phyloP scores from a whole-genome alignment of 1,140 invertebrate genomes.

The Cherax destructor region DNA sequence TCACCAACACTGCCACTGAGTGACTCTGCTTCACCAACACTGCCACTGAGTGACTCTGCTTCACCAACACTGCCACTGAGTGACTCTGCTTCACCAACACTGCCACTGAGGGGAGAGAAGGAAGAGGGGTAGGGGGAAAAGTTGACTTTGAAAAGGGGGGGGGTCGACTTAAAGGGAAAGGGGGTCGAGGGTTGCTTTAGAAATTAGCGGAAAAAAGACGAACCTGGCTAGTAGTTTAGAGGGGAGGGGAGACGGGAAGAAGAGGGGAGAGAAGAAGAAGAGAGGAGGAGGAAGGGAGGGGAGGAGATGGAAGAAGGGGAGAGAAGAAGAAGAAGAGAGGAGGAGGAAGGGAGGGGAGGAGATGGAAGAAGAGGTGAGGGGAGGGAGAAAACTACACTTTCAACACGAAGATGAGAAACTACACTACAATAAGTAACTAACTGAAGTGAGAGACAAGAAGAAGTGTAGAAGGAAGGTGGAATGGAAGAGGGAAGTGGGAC shows the following conservation, averaged over 20 bases:
- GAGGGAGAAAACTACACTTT: too few relatives aligned
- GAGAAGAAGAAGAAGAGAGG: too few relatives aligned
- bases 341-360: background rate
- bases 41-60: too few relatives aligned
- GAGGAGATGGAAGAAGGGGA: background rate
- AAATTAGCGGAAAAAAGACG: slow-evolving; percentile 36
- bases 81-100: too few relatives aligned
- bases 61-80: too few relatives aligned
- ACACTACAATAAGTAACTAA: too few relatives aligned
- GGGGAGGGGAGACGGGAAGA: background rate
- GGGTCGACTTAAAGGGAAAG: too few relatives aligned
- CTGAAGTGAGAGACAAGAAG: background rate
- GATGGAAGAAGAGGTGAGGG: background rate
- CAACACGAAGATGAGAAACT: too few relatives aligned
- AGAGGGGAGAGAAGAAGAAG: background rate
- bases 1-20: too few relatives aligned
- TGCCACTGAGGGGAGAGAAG: too few relatives aligned
- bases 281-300: background rate
- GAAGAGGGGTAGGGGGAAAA: too few relatives aligned
- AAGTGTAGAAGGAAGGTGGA: background rate
- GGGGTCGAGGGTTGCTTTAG: slow-evolving; percentile 18
- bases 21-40: too few relatives aligned
- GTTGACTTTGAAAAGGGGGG: background rate
- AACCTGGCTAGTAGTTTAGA: background rate
- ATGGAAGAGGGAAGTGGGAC: background rate